Base-by-base conservation (phyloP, 2,797 vertebrate species). In the Esox masquinongy region DNA sequence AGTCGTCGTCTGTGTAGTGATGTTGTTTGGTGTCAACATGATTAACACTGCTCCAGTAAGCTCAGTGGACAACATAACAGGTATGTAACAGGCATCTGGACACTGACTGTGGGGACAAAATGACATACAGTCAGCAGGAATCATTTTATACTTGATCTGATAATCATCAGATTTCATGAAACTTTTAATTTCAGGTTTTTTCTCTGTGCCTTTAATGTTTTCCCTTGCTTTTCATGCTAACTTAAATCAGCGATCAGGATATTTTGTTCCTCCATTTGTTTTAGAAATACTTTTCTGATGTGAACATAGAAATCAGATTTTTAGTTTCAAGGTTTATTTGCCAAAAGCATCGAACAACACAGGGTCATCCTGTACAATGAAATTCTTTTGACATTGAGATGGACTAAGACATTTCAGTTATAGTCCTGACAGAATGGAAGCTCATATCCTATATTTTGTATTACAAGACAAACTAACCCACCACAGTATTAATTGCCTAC, bases 21-120 rank as follows among this genome's bases (percentile, higher is more conserved):
- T 98, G 80, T 90, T 98, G 70, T 97, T 98, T 59, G 98, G 97
- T 36, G 82, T 98, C 43, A 99, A 99, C 85, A 95, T 99, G 95
- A 96, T 94, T 92, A 97, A 96, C 85, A 98, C 96, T 0, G 95
- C 96, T 67, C 95, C 97, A 0, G 94, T 99, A 0, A 83, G 92
- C 86, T 98, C 96, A 66, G 90, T 95, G 34, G 90, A 99, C 80
- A 99, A 95, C 22, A 63, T 99, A 87, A 99, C 97, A 92, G 98
- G 97, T 98, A 89, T 87, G 39, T 12, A 72, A 70, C 0, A 3
- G 11, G 43, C 61, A 19, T 29, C 24, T 15, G 51, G 51, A 56
- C 17, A 51, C 15, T 16, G 15, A 51, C 49, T 53, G 51, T 53
- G 4, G 17, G 51, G 51, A 53, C 51, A 53, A 6, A n/a, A n/a